These are phyloP conservation scores for Nothobranchius furzeri DNA, from an alignment of 2,113 vertebrate genomes.

Conservation along the genomic window DNA sequence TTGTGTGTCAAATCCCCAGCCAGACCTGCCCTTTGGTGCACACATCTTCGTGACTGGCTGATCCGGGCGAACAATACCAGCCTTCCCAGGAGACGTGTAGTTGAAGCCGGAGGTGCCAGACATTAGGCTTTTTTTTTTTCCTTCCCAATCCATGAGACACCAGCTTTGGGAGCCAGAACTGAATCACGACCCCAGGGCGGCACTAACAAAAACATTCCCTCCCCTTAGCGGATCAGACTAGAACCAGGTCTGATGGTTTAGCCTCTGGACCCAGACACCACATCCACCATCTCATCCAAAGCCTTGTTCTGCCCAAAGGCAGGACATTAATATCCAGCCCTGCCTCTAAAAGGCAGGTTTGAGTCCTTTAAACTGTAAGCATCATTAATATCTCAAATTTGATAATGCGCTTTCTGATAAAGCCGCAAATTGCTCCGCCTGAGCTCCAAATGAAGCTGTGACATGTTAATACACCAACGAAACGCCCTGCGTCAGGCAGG, in stretches of 20 bases:
- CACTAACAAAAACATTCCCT: slow-evolving; percentile 58
- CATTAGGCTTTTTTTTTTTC: slow-evolving; percentile 46
- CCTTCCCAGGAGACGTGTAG: slow-evolving; percentile 54
- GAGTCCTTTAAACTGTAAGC: not conserved
- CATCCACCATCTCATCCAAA: slow-evolving; percentile 17
- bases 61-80: slow-evolving; percentile 39
- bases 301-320: slow-evolving; percentile 14
- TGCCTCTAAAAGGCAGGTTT: slow-evolving; percentile 4
- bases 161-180: slow-evolving; percentile 29
- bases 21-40: not conserved
- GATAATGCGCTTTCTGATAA: slow-evolving; percentile 47
- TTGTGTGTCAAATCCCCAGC: slow-evolving; percentile 53
- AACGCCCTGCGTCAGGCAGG: slow-evolving; percentile 11
- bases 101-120: slow-evolving; percentile 40
- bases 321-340: slow-evolving; percentile 1
- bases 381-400: slow-evolving; percentile 38
- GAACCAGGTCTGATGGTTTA: slow-evolving; percentile 29
- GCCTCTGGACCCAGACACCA: slow-evolving; percentile 41
- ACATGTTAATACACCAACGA: slow-evolving; percentile 52
- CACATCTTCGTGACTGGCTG: slow-evolving; percentile 56
- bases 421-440: slow-evolving; percentile 41
- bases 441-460: slow-evolving; percentile 55
- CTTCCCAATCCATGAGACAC: slow-evolving; percentile 46
- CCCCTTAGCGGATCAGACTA: slow-evolving; percentile 46
- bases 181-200: slow-evolving; percentile 61